Percentiles rank a stretch among this genome's conserved stretches.
phyloP scores from a whole-genome alignment of 2,113 vertebrate genomes.

The Gobio gobio region DNA sequence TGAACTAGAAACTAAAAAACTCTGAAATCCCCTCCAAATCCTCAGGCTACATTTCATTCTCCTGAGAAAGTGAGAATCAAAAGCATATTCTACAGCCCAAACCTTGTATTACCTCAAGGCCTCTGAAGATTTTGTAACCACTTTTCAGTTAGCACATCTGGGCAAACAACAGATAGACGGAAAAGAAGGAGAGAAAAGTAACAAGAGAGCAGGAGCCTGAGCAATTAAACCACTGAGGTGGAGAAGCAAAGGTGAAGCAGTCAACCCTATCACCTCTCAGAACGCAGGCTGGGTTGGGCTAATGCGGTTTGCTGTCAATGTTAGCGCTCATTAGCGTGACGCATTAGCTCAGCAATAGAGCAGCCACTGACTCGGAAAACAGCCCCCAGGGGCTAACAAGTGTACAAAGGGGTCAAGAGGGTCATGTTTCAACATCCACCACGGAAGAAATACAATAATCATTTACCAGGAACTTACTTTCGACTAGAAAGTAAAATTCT shows the following conservation, averaged over 20 bases:
- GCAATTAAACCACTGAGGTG: slow-evolving; percentile 44
- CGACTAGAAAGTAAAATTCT: not conserved
- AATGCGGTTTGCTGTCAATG: slow-evolving; percentile 47
- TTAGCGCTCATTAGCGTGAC: slow-evolving; percentile 59
- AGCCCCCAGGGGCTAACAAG: slow-evolving; percentile 40
- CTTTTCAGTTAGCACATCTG: slow-evolving; percentile 44
- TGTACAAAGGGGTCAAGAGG: slow-evolving; percentile 46
- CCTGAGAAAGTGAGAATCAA: slow-evolving; percentile 5
- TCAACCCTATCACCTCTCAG: slow-evolving; percentile 32
- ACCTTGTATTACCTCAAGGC: slow-evolving; percentile 4
- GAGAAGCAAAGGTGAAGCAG: slow-evolving; percentile 36
- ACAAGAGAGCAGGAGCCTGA: slow-evolving; percentile 17
- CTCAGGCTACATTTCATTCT: slow-evolving; percentile 15
- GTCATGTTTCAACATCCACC: slow-evolving; percentile 55
- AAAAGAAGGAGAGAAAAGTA: slow-evolving; percentile 24
- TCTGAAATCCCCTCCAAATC: slow-evolving; percentile 39
- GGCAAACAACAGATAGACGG: slow-evolving; percentile 3
- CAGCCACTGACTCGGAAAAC: slow-evolving; percentile 41
- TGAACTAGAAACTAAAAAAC: not conserved
- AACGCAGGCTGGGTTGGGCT: slow-evolving; percentile 20
- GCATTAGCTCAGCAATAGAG: slow-evolving; percentile 43
- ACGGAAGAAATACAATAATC: slow-evolving; percentile 50
- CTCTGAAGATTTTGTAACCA: slow-evolving; percentile 25
- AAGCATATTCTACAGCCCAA: not conserved
- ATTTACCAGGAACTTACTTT: slow-evolving; percentile 48